Evolutionary conservation across 2,797 vertebrate genomes (phyloP).

Genomic region (Aplochiton taeniatus): DNA sequence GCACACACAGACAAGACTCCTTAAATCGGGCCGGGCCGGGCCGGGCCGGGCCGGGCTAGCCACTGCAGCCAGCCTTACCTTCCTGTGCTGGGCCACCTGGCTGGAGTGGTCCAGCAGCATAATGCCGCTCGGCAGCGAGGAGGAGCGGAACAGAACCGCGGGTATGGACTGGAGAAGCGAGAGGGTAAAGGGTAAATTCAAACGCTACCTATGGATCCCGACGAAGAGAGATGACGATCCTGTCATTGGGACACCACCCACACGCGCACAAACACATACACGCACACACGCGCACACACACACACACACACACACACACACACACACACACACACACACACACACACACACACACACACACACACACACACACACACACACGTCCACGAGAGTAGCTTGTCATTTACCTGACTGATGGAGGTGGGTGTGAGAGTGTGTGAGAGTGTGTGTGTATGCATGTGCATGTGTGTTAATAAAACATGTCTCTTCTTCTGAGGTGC

Average conservation of each 20-base stretch:
- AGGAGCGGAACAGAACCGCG: slow-evolving; percentile 66
- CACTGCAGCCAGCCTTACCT: slow-evolving; percentile 66
- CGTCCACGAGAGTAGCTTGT: slow-evolving; percentile 51
- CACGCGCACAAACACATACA: slow-evolving; percentile 18
- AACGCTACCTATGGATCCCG: slow-evolving; percentile 20
- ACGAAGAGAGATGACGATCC: slow-evolving; percentile 27
- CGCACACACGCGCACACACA: slow-evolving; percentile 33
- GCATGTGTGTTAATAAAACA: slow-evolving; percentile 74
- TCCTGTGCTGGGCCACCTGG: slow-evolving; percentile 63
- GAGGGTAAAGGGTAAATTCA: slow-evolving; percentile 50
- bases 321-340: slow-evolving; percentile 29
- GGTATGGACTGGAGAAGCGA: slow-evolving; percentile 60
- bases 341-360: neutral
- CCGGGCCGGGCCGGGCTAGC: slow-evolving; percentile 19
- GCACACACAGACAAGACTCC: slow-evolving; percentile 11
- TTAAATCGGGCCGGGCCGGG: slow-evolving; percentile 50
- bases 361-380: slow-evolving; percentile 17
- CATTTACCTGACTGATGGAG: slow-evolving; percentile 49
- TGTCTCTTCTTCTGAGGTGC: slow-evolving; percentile 51
- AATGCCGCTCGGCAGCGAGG: slow-evolving; percentile 54
- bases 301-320: slow-evolving; percentile 9
- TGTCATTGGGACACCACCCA: no score
- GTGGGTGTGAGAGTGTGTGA: slow-evolving; percentile 32
- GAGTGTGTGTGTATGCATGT: slow-evolving; percentile 36
- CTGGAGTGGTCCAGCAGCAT: slow-evolving; percentile 57